phyloP scores from a whole-genome alignment of 2,797 vertebrate species.

The Lophotriccus pileatus region DNA sequence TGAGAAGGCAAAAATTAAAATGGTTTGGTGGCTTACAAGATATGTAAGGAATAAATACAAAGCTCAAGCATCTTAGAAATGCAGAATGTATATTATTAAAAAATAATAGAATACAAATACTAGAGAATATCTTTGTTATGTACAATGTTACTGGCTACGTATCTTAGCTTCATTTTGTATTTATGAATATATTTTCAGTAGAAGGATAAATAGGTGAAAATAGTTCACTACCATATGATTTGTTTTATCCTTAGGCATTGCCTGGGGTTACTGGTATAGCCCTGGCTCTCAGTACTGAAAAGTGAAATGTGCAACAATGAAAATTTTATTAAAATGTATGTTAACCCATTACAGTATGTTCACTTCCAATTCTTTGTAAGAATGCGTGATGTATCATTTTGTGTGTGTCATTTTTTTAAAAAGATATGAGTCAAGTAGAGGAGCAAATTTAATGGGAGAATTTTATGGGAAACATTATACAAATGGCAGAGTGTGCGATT shows the following conservation, averaged over 20 bases:
- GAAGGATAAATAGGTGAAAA: slow-evolving; percentile 79
- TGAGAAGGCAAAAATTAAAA: slow-evolving; percentile 53
- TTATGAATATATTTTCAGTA: slow-evolving; percentile 76
- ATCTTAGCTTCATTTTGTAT: slow-evolving; percentile 73
- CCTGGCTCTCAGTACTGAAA: slow-evolving; percentile 72
- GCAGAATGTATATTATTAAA: slow-evolving; percentile 38
- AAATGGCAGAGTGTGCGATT: slow-evolving; percentile 76
- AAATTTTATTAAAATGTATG: slow-evolving; percentile 81
- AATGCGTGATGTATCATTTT: slow-evolving; percentile 80
- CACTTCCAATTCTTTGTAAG: slow-evolving; percentile 80
- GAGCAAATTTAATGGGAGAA: slow-evolving; percentile 76
- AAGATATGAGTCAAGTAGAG: slow-evolving; percentile 79
- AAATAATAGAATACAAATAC: slow-evolving; percentile 35
- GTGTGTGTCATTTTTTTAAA: slow-evolving; percentile 75
- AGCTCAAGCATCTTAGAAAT: slow-evolving; percentile 4
- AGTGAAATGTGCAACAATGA: slow-evolving; percentile 79
- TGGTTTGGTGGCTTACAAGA: not conserved
- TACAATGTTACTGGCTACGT: slow-evolving; percentile 48
- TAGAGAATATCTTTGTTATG: slow-evolving; percentile 46
- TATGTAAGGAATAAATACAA: not conserved
- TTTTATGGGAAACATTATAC: slow-evolving; percentile 82
- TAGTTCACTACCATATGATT: slow-evolving; percentile 75
- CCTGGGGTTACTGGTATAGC: slow-evolving; percentile 77
- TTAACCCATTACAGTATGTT: slow-evolving; percentile 81
- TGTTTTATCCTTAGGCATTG: slow-evolving; percentile 81